Evolutionary conservation across 2,797 vertebrate genomes (phyloP).

Genomic region (Corythornis leucogaster): DNA sequence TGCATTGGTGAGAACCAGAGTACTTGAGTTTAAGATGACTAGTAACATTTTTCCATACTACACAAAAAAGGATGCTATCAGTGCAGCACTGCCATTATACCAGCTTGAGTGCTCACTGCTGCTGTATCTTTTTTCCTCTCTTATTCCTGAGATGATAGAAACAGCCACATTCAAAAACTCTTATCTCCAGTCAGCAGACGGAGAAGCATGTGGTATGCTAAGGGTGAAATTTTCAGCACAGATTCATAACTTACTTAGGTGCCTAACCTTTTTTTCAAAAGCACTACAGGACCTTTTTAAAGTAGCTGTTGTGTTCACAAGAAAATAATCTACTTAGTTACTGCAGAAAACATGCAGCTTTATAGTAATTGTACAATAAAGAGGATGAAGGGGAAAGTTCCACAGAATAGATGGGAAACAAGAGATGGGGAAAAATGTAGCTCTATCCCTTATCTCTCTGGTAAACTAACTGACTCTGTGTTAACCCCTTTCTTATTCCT

Average conservation of each 20-base stretch:
- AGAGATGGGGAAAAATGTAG: neutral
- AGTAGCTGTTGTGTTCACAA: slow-evolving; percentile 24
- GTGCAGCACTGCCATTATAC: neutral
- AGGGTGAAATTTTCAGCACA: slow-evolving; percentile 35
- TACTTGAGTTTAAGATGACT: neutral
- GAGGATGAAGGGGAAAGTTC: slow-evolving; percentile 28
- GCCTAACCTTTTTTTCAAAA: slow-evolving; percentile 35
- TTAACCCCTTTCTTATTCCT: neutral
- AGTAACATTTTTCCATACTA: neutral
- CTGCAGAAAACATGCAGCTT: slow-evolving; percentile 37
- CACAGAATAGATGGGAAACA: neutral
- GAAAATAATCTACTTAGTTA: slow-evolving; percentile 57
- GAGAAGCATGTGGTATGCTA: neutral
- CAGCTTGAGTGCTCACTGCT: slow-evolving; percentile 7
- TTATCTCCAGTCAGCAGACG: slow-evolving; percentile 55
- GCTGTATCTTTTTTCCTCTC: neutral
- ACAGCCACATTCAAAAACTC: neutral
- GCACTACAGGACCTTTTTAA: slow-evolving; percentile 25
- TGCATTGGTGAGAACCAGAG: neutral
- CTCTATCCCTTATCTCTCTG: neutral
- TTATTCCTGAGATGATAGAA: slow-evolving; percentile 21
- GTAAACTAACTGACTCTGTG: neutral
- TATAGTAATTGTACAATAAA: slow-evolving; percentile 34
- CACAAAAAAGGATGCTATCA: neutral
- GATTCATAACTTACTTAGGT: slow-evolving; percentile 29